Base-by-base conservation (phyloP, 2,797 vertebrate species). In the Propithecus perrieri region DNA sequence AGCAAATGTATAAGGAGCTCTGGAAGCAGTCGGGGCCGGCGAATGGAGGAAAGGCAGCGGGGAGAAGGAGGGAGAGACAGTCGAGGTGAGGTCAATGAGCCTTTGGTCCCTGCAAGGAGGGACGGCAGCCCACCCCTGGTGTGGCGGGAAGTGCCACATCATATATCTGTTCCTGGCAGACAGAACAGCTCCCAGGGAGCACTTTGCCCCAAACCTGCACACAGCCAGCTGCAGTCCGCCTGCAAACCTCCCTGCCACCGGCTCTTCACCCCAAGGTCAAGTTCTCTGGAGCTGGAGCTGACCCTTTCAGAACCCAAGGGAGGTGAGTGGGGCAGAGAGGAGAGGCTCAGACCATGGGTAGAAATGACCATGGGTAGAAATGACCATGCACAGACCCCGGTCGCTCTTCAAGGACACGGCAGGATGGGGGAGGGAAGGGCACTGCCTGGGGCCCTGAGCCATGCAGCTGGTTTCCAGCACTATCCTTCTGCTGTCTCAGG, bases 61-160 rank as follows among this genome's bases (percentile, higher is more conserved):
- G 79, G 63, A 89, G 79, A 91, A 79, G 81, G 78, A 93, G 86
- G 24, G 95, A 59, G 74, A 74, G 61, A 48, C 75, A 12, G 80
- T 55, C 3, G 35, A 50, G 38, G 50, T 15, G 74, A 93, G 46
- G 63, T 46, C 85, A 5, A 48, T 71, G 38, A 61, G 75, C 91
- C 59, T 28, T 26, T 57, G 92, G 96, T 88, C 96, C 30, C 78
- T 96, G 74, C 67, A 96, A 92, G 96, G 90, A 89, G 81, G 76
- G 80, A 93, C 95, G 76, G 59, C 83, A 81, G 93, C 96, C 72
- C 33, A 7, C 96, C 90, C 84, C 78, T n/a, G 28, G 95, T 85
- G 90, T 95, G 92, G 97, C 33, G 50, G 85, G n/a, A 98, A 88
- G 84, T 98, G 97, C 98, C 98, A 98, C 97, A 97, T 98, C 97